Conservation (phyloP, 2,113 vertebrate species). For the Cygnus atratus region DNA sequence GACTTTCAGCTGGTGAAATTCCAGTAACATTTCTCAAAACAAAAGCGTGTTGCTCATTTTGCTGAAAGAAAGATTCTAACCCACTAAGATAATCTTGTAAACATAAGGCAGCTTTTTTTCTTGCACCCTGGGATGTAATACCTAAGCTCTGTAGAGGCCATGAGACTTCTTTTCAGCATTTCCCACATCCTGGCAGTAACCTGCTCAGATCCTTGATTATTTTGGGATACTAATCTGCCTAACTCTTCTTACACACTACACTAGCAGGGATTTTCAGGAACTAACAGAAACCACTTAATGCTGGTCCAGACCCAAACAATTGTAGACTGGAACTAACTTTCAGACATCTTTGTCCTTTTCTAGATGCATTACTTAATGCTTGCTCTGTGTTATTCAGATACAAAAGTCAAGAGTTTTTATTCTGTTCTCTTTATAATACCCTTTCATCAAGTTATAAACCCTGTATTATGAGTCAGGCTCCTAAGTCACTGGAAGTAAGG, state of each 20-base stretch:
- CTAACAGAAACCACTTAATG: not conserved
- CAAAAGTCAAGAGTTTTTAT: not conserved
- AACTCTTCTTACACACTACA: not conserved
- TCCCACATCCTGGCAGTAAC: not conserved
- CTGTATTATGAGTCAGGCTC: not conserved
- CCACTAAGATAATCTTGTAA: not conserved
- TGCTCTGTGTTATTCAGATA: not conserved
- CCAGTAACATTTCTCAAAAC: not conserved
- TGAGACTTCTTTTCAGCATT: not conserved
- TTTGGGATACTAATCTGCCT: not conserved
- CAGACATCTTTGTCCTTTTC: not conserved
- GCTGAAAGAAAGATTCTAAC: not conserved
- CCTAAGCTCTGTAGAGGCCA: not conserved
- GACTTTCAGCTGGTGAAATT: not conserved
- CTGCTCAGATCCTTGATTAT: not conserved
- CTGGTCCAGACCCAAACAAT: not conserved
- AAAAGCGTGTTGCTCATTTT: not conserved
- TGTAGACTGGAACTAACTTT: not conserved
- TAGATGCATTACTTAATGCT: not conserved
- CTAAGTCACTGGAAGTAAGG: not conserved
- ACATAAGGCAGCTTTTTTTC: not conserved
- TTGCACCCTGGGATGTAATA: not conserved
- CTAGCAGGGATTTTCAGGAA: not conserved
- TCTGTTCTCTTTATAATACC: not conserved
- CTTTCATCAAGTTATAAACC: not conserved